Conservation (phyloP, 2,113 vertebrate species). For the Apus apus region DNA sequence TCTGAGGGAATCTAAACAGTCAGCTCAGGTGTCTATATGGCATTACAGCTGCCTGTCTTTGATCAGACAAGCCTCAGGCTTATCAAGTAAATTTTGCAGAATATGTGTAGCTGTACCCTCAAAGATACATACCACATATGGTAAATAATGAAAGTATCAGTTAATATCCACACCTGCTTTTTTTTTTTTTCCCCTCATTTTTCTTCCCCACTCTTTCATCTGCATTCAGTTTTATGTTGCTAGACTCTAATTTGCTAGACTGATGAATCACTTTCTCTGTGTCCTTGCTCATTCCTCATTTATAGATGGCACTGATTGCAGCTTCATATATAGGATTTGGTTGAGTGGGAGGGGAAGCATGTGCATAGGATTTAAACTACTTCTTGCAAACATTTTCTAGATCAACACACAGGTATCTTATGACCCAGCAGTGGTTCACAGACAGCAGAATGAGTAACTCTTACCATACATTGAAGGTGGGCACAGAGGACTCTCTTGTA, state of each 20-base stretch:
- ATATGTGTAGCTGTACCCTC: background rate
- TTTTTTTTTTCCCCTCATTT: background rate
- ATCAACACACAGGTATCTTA: background rate
- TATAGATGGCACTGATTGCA: background rate
- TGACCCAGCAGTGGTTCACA: background rate
- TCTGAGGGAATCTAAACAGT: background rate
- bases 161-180: background rate
- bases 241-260: constrained; percentile 25
- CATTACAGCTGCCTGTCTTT: background rate
- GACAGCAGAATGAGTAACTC: background rate
- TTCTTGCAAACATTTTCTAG: background rate
- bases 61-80: background rate
- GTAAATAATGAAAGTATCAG: background rate
- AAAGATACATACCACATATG: background rate
- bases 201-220: background rate
- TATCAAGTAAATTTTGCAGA: background rate
- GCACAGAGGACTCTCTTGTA: background rate
- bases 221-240: constrained; percentile 5
- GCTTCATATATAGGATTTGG: background rate
- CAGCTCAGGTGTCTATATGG: background rate
- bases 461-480: background rate
- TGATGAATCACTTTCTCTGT: background rate
- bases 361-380: background rate
- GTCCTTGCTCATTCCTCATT: background rate
- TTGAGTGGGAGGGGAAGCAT: background rate